A percentile compares a stretch with the other conserved stretches of the same genome.
phyloP scores from a whole-genome alignment of 2,797 vertebrate species.

The Echiichthys vipera region DNA sequence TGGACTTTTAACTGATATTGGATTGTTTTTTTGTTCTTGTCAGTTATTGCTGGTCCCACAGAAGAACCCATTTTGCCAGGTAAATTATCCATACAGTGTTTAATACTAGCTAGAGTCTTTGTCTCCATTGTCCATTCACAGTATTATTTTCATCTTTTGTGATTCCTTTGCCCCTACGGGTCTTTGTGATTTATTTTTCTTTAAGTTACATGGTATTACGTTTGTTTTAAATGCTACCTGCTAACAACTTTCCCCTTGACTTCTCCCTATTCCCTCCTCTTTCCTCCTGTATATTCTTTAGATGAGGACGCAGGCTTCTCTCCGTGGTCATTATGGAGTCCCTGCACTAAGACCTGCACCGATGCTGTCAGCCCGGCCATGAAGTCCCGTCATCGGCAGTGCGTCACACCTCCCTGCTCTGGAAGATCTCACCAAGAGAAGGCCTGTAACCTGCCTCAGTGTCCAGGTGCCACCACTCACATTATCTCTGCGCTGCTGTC shows the following conservation, averaged over 20 bases:
- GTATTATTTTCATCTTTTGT: background rate
- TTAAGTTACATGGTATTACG: background rate
- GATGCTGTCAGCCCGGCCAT: slow-evolving; percentile 75
- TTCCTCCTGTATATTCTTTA: slow-evolving; percentile 10
- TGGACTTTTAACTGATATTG: background rate
- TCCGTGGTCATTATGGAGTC: slow-evolving; percentile 87
- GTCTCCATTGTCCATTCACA: background rate
- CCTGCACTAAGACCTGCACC: slow-evolving; percentile 88
- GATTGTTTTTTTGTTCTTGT: slow-evolving; percentile 18
- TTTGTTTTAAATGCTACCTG: background rate
- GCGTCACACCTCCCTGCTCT: slow-evolving; percentile 81
- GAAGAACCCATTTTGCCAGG: slow-evolving; percentile 84
- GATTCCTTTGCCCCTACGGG: too few relatives aligned
- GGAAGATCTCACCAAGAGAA: slow-evolving; percentile 83
- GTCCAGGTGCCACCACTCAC: slow-evolving; percentile 78
- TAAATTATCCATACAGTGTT: slow-evolving; percentile 51
- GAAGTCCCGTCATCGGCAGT: slow-evolving; percentile 85
- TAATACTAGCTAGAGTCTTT: background rate
- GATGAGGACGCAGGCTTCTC: slow-evolving; percentile 84
- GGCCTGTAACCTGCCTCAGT: slow-evolving; percentile 90
- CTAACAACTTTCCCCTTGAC: background rate
- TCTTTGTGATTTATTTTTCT: background rate
- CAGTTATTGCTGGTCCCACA: slow-evolving; percentile 78
- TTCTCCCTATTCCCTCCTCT: background rate
- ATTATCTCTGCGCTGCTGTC: background rate